Evolutionary conservation across 1,140 invertebrate species (phyloP), one percentile per base, ranked within the genome.

Genomic region (Sycophaga agraensis): DNA sequence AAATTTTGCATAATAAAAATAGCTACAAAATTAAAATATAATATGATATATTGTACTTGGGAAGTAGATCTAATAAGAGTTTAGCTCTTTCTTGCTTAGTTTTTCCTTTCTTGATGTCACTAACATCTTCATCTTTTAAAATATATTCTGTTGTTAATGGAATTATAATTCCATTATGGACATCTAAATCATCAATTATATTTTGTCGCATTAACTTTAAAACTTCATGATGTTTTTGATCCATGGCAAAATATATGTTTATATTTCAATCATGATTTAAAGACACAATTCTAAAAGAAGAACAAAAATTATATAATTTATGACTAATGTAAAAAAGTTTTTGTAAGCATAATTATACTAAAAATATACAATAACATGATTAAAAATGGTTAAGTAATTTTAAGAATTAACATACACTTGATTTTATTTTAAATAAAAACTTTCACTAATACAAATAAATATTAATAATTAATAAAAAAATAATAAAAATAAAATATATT

Each of bases 151-250:
- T 54, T 31, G 56, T 59, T 28, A 82, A 53, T 16, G 66, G 59
- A 17, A 70, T 28, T 34, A 79, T 51, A n/a, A 82, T 70, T 8
- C 69, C 68, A 63, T 81, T 75, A 8, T 71, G 55, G 8, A 82
- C 69, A 62, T 81, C 66, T 5, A 82, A 26, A 64, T 79, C 75
- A 28, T 73, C 62, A 55, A 82, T 76, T 39, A 64, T 59, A 14
- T 60, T 63, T 16, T 64, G 56, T 14, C 73, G 68, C 22, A 79
- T 59, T 8, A 26, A 48, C 28, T 17, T 51, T 11, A 81, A 66
- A 59, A 79, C 73, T 4, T 73, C 64, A 56, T 60, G 49, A 57
- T 79, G 72, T 51, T 57, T 49, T 16, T 64, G 65, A 9, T 76
- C 70, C 79, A 81, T 81, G 26, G 64, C 72, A 35, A 50, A 56